These are phyloP conservation scores for Anoplopoma fimbria DNA, from an alignment of 2,113 vertebrate species.

Conservation along the genomic window DNA sequence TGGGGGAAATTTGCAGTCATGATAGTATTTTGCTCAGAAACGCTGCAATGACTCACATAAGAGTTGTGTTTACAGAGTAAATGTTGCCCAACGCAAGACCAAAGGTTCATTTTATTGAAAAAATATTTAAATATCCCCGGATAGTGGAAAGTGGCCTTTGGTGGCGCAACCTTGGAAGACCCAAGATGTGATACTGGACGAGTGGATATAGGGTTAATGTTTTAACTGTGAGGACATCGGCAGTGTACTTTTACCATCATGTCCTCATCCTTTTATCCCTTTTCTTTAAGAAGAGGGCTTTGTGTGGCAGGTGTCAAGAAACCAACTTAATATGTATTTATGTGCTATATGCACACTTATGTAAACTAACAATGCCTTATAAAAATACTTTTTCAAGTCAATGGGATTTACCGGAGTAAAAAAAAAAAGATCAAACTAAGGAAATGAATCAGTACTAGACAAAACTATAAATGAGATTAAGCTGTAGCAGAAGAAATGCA, in stretches of 20 bases:
- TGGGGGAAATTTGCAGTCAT: neutral
- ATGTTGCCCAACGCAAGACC: slow-evolving; percentile 66
- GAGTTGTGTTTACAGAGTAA: slow-evolving; percentile 64
- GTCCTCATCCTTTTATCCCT: neutral
- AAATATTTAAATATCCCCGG: slow-evolving; percentile 33
- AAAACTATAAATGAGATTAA: neutral
- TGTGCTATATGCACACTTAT: neutral
- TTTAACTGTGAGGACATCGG: neutral
- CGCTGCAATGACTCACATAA: slow-evolving; percentile 21
- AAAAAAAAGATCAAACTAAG: no score
- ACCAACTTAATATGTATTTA: neutral
- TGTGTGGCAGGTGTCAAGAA: neutral
- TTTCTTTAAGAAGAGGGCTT: neutral
- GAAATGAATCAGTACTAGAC: neutral
- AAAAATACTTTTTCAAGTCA: neutral
- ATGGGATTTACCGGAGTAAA: neutral
- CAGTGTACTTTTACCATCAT: neutral
- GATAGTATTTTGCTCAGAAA: neutral
- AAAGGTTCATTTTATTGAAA: slow-evolving; percentile 46
- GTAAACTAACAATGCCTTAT: neutral
- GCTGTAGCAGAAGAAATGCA: neutral
- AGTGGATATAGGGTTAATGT: neutral
- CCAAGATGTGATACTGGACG: neutral
- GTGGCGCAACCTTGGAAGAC: slow-evolving; percentile 14
- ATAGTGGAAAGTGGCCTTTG: no score